Percentiles rank a stretch among this genome's conserved stretches.
These are phyloP conservation scores for Phorcus lineatus DNA, from an alignment of 2,888 invertebrate species.

Conservation along the genomic window DNA sequence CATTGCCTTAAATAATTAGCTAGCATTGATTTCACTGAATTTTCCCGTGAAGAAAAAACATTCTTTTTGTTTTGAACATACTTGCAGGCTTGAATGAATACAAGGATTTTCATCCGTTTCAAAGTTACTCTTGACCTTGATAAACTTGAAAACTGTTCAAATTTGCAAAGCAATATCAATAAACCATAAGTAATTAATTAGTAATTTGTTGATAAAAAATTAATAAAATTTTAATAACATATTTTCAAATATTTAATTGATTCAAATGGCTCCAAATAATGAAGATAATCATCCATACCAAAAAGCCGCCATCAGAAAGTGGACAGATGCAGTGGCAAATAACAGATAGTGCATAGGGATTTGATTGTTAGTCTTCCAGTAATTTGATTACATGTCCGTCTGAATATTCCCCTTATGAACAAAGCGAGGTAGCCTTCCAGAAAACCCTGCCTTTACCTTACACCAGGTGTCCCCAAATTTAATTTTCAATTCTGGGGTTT, in stretches of 20 bases:
- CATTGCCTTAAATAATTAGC: too few species aligned
- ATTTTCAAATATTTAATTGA: too few species aligned
- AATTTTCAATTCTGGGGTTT: conserved; percentile 14
- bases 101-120: background rate
- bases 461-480: conserved; percentile 14
- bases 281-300: too few species aligned
- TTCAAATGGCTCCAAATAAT: too few species aligned
- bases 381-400: conserved; percentile 15
- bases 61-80: background rate
- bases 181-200: background rate
- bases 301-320: background rate
- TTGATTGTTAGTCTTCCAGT: background rate
- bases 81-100: background rate
- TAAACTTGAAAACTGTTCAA: background rate
- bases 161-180: background rate
- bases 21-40: too few species aligned
- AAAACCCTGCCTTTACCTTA: background rate
- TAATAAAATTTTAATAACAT: too few species aligned
- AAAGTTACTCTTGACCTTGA: background rate
- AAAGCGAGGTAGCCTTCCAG: background rate
- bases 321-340: conserved; percentile 9
- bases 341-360: background rate
- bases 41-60: too few species aligned
- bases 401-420: conserved; percentile 8
- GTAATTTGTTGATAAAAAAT: too few species aligned